Conservation (phyloP, 1,140 invertebrate species). For the Lordiphosa collinella region DNA sequence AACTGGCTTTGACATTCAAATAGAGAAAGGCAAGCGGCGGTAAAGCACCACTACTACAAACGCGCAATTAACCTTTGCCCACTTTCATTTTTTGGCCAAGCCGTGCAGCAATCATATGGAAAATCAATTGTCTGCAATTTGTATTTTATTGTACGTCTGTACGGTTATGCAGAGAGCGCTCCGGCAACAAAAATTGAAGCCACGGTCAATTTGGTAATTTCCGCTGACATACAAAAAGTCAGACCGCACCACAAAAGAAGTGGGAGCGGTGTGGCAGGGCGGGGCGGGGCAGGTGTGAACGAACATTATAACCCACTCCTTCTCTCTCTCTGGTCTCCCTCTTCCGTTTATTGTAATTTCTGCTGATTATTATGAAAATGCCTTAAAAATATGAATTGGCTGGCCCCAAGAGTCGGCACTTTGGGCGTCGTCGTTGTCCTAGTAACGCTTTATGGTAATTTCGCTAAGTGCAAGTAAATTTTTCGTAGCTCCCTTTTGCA, state of each 20-base stretch:
- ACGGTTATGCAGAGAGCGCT: no score
- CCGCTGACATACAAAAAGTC: slow-evolving; percentile 58
- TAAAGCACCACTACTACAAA: slow-evolving; percentile 4
- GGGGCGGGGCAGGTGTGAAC: no score
- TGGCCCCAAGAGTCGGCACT: slow-evolving; percentile 10
- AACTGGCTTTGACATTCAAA: slow-evolving; percentile 57
- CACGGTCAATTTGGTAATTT: slow-evolving; percentile 75
- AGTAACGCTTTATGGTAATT: slow-evolving; percentile 74
- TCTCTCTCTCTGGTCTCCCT: not conserved
- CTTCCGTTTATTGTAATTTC: no score
- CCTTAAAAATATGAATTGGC: slow-evolving; percentile 56
- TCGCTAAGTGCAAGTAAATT: slow-evolving; percentile 66
- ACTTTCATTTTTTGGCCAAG: slow-evolving; percentile 26
- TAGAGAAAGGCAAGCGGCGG: not conserved
- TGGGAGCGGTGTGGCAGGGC: no score
- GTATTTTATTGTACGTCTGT: slow-evolving; percentile 55
- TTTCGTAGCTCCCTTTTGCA: slow-evolving; percentile 35
- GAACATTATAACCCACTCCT: slow-evolving; percentile 26
- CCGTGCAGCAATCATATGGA: slow-evolving; percentile 56
- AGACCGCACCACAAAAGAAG: slow-evolving; percentile 8
- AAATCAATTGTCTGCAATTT: slow-evolving; percentile 79
- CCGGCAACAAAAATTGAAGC: slow-evolving; percentile 58
- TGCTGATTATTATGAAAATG: slow-evolving; percentile 46
- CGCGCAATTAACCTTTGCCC: slow-evolving; percentile 62
- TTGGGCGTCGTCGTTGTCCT: slow-evolving; percentile 29